Evolutionary conservation across 2,888 invertebrate species (phyloP), one percentile per base, ranked within the genome.

Genomic region (Vandiemenella viatica): DNA sequence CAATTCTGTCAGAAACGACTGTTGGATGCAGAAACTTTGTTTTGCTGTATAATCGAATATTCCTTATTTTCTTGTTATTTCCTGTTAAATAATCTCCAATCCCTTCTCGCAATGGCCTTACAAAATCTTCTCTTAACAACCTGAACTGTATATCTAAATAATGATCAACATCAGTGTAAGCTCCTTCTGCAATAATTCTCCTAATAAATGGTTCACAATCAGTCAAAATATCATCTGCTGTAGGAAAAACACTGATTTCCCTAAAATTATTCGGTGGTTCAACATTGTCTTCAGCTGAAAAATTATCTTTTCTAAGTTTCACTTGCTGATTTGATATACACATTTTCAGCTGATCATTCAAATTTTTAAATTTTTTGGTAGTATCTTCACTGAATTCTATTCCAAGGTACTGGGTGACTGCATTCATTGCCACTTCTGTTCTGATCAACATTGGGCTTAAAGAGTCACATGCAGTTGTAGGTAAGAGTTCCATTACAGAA

Each of bases 131-230:
- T 23, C 85, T 67, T 44, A 90, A 61, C 26, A 89, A 67, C 32
- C 81, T 73, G 60, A 85, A 86, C 56, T 52, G 88, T n/a, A 80
- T 68, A 57, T 84, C 82, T 19, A 91, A 67, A 61, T 91, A 91
- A 58, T 86, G 77, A 42, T 79, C 72, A 1, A 80, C 69, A 59
- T 70, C 70, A 1, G 67, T 60, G 61, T 83, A 88, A 0, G 71
- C 67, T 15, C 82, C 83, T 40, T 73, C 63, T 1, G 74, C 63
- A 47, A 78, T 73, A 59, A 79, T 80, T 1, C 74, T 71, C 15
- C 74, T 65, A 17, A 78, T 57, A 59, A 72, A 76, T 0, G 69
- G 64, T 5, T 58, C 52, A n/a, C 58, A 54, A 3, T 55, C 48
- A 16, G 55, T 55, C 1, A 61, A 55, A 18, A 71, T 48, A 55